Percentiles rank a stretch among this genome's conserved stretches.
Conservation (phyloP, 1,140 invertebrate genomes). For the Amyelois transitella region DNA sequence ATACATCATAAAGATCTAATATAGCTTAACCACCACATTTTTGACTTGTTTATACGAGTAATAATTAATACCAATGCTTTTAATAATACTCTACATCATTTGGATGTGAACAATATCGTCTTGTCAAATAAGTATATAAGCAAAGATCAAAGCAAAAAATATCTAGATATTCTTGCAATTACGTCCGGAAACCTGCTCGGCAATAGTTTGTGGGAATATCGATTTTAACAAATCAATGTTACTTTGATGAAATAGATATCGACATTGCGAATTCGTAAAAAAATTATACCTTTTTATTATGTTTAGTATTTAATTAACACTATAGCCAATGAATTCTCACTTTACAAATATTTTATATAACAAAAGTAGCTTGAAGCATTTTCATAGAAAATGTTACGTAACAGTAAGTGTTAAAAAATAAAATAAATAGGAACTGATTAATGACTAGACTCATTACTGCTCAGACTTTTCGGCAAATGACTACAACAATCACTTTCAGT, state of each 20-base stretch:
- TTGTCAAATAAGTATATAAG: not conserved
- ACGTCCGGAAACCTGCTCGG: too few species aligned
- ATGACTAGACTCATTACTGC: conserved; percentile 33
- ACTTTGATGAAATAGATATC: too few species aligned
- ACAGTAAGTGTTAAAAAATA: not conserved
- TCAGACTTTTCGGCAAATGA: conserved; percentile 48
- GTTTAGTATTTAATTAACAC: too few species aligned
- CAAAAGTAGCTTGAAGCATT: not conserved
- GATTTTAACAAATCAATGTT: too few species aligned
- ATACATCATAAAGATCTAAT: not conserved
- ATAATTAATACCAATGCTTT: not conserved
- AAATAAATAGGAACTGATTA: conserved; percentile 38
- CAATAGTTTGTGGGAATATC: too few species aligned
- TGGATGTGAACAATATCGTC: not conserved
- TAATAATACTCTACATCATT: not conserved
- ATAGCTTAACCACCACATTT: not conserved
- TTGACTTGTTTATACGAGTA: not conserved
- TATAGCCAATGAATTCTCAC: not conserved
- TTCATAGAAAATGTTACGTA: not conserved
- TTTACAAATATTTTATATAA: not conserved
- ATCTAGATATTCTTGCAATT: too few species aligned
- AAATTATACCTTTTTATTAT: too few species aligned
- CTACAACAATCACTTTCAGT: conserved; percentile 44
- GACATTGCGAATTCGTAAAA: too few species aligned
- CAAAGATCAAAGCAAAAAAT: not conserved